Evolutionary conservation across 2,113 vertebrate species (phyloP).

Genomic region (Cochlearius cochlearius): DNA sequence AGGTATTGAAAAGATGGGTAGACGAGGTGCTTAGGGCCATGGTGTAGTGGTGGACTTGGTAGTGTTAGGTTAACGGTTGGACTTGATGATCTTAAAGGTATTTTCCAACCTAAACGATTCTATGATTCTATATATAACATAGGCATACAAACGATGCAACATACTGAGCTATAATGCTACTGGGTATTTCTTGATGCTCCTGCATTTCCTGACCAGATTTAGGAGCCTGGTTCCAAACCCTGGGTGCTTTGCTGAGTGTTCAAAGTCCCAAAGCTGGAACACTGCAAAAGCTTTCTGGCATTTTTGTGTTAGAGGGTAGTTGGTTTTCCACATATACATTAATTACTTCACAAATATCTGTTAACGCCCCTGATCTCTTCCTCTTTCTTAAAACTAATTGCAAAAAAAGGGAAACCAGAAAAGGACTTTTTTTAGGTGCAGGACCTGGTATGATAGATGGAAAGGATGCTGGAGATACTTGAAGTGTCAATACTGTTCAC

Average conservation of each 20-base stretch:
- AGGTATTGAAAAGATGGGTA: too few species aligned
- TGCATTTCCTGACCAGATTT: not conserved
- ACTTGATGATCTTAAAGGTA: too few species aligned
- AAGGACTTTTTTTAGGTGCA: not conserved
- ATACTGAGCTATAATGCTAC: not conserved
- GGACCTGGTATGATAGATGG: not conserved
- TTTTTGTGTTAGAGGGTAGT: not conserved
- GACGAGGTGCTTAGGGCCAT: too few species aligned
- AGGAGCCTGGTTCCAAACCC: not conserved
- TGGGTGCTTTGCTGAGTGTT: not conserved
- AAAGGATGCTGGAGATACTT: not conserved
- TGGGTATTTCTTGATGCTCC: not conserved
- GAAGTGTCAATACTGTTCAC: not conserved
- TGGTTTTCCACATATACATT: not conserved
- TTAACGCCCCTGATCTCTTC: not conserved
- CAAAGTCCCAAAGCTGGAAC: not conserved
- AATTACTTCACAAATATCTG: not conserved
- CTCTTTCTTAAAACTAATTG: not conserved
- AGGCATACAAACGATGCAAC: not conserved
- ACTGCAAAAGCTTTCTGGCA: not conserved
- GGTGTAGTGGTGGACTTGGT: too few species aligned
- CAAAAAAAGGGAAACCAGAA: not conserved
- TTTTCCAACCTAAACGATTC: too few species aligned
- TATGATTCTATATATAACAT: not conserved
- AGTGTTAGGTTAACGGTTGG: too few species aligned